Conservation (phyloP, 2,797 vertebrate species). For the Glossophaga mutica region DNA sequence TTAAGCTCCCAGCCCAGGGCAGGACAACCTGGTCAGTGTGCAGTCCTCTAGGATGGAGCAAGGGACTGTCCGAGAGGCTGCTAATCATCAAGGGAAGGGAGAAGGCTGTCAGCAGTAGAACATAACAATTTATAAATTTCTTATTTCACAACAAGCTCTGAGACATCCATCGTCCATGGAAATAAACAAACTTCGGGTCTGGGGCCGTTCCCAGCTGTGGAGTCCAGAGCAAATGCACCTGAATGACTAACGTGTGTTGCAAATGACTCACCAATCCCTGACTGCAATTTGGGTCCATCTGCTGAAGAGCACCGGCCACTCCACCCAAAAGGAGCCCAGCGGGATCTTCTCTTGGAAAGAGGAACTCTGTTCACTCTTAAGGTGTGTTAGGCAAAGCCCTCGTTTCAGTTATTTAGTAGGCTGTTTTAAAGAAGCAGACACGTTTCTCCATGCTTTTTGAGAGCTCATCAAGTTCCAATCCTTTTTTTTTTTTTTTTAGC, state of each 20-base stretch:
- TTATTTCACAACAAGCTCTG: constrained; percentile 75
- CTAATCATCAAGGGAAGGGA: constrained; percentile 54
- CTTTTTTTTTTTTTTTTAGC: background rate
- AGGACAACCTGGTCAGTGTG: constrained; percentile 23
- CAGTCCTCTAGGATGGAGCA: background rate
- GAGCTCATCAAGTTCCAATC: background rate
- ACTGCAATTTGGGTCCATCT: constrained; percentile 62
- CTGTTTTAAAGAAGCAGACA: background rate
- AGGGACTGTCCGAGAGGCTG: constrained; percentile 41
- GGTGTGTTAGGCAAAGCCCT: background rate
- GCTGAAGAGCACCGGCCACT: background rate
- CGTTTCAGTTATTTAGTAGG: background rate
- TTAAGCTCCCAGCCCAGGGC: background rate
- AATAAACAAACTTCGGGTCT: constrained; percentile 67
- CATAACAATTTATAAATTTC: constrained; percentile 79
- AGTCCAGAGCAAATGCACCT: constrained; percentile 64
- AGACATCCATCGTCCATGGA: constrained; percentile 58
- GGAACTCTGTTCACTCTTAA: background rate
- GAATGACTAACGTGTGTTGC: constrained; percentile 61
- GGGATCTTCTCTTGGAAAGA: background rate
- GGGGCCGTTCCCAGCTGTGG: constrained; percentile 53
- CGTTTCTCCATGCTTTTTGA: background rate
- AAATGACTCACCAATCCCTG: constrained; percentile 49
- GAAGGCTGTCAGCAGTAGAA: constrained; percentile 67
- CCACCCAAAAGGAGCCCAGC: background rate